Base-by-base conservation (phyloP, 1,140 invertebrate genomes). In the Drosophila nigromelanica region DNA sequence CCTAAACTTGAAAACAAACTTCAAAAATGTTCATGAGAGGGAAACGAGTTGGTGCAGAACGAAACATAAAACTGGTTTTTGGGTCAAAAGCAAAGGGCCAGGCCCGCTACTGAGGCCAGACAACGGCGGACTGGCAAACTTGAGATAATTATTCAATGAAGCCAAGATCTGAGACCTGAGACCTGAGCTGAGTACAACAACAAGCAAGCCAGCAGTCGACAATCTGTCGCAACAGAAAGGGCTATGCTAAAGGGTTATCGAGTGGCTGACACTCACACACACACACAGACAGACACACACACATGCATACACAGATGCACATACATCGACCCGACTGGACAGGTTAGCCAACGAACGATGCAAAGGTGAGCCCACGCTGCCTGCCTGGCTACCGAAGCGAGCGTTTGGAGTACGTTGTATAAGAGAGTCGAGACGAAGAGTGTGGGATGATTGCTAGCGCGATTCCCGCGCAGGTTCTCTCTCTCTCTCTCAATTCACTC, bases 81-180 rank as follows among this genome's bases (percentile, higher is more conserved):
- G 83, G 83, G 82, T 86, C 82, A 86, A 74, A 70, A 64, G 50
- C 55, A 48, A 78, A 85, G 73, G 80, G 80, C 68, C 42, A 54
- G 59, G 59, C 58, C 67, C 58, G 58, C 66, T 60, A 60, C 55
- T 27, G 48, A 52, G 64, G 64, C 56, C 60, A 63, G 43, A 58
- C 62, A 63, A 76, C 52, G 42, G 70, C 60, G 66, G 74, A 85
- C 81, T 78, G 82, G 81, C 77, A 87, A 86, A 75, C 75, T 82
- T 76, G 68, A 87, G 78, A 89, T 86, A 87, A 86, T 86, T 86
- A 86, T 86, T 86, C 74, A 86, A 86, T 87, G 83, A 82, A 89
- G 82, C 67, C 74, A 55, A 82, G 69, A 58, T 54, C 69, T 66
- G 54, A 68, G 66, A 55, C 14, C 43, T 14, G 33, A 61, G 43